phyloP scores from a whole-genome alignment of 2,888 invertebrate species.

The Anticlea derivata region DNA sequence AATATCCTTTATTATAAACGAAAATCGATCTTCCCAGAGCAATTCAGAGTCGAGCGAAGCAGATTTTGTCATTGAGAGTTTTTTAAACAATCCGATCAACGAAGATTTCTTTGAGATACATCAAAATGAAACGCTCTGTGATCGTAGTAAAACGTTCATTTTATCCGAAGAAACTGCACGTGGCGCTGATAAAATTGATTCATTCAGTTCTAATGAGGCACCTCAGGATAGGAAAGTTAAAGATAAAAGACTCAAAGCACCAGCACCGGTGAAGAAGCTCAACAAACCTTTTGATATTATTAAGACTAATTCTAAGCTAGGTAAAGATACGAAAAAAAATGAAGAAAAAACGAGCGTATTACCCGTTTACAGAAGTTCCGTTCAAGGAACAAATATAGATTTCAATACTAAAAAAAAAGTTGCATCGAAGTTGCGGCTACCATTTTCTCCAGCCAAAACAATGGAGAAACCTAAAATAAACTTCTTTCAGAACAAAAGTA shows the following conservation, averaged over 20 bases:
- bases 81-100: conserved; percentile 57
- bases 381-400: conserved; percentile 57
- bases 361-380: conserved; percentile 67
- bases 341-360: conserved; percentile 67
- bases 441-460: conserved; percentile 69
- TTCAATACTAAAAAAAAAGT: conserved; percentile 63
- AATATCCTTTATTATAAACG: conserved; percentile 77
- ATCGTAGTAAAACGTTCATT: conserved; percentile 70
- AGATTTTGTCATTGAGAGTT: conserved; percentile 69
- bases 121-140: conserved; percentile 58
- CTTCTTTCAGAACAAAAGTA: conserved; percentile 70
- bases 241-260: conserved; percentile 63
- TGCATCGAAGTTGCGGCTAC: conserved; percentile 68
- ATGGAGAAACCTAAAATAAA: conserved; percentile 77
- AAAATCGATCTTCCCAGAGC: conserved; percentile 76
- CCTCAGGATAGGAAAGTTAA: conserved; percentile 59
- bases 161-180: conserved; percentile 51
- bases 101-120: conserved; percentile 49
- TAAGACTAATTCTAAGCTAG: conserved; percentile 53
- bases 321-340: conserved; percentile 51
- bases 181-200: conserved; percentile 49
- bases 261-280: conserved; percentile 63
- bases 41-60: conserved; percentile 76
- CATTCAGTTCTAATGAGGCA: conserved; percentile 41
- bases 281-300: conserved; percentile 65